These are phyloP conservation scores for Amphipoea lucens DNA, from an alignment of 2,888 invertebrate species.

Conservation along the genomic window DNA sequence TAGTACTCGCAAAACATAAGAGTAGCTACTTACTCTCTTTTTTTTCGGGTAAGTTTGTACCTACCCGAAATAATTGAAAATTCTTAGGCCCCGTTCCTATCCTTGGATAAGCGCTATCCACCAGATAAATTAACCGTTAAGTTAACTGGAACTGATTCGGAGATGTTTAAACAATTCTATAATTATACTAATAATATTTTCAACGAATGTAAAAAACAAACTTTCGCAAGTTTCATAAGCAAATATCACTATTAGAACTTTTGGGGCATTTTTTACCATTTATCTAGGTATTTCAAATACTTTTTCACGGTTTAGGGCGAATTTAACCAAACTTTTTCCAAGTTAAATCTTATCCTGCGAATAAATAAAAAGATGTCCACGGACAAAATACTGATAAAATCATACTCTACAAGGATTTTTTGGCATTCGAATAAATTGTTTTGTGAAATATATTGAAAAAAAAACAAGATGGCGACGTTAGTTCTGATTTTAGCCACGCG, in stretches of 20 bases:
- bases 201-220: background rate
- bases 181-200: background rate
- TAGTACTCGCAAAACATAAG: background rate
- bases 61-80: background rate
- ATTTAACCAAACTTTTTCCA: background rate
- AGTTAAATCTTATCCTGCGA: too few relatives aligned
- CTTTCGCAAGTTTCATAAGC: background rate
- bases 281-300: background rate
- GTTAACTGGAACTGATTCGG: background rate
- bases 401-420: background rate
- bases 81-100: background rate
- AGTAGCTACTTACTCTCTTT: too few relatives aligned
- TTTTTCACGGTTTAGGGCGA: background rate
- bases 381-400: background rate
- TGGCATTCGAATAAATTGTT: background rate
- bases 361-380: background rate
- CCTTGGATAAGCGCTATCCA: background rate
- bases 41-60: background rate
- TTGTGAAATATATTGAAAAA: background rate
- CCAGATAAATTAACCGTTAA: background rate
- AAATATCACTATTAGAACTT: background rate
- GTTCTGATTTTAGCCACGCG: background rate
- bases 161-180: background rate
- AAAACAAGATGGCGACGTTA: background rate
- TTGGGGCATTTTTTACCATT: conserved; percentile 20